Conservation (phyloP, 1,140 invertebrate genomes). For the Eumeta japonica region DNA sequence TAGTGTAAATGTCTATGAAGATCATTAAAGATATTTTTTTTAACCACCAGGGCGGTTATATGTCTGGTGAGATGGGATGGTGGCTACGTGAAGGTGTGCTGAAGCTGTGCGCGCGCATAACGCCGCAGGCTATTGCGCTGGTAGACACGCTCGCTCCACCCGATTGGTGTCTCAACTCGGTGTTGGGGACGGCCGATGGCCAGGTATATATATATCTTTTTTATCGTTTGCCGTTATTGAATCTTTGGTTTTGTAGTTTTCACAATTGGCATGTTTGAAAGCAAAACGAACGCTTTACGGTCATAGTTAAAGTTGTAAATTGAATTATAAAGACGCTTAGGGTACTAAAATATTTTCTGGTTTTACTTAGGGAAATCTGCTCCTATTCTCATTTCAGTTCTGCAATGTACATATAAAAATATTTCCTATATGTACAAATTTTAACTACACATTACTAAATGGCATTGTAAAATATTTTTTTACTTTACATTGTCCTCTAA, state of each 20-base stretch:
- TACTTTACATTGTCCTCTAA: too few species aligned
- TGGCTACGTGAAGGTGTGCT: constrained; percentile 61
- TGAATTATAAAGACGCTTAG: neutral
- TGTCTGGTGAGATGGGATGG: constrained; percentile 38
- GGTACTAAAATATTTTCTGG: too few species aligned
- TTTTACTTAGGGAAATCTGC: too few species aligned
- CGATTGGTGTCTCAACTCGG: constrained; percentile 82
- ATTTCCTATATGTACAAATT: too few species aligned
- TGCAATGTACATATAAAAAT: too few species aligned
- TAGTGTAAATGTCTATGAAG: neutral
- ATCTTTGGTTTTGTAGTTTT: neutral
- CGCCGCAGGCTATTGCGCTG: constrained; percentile 70
- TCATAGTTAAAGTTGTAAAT: neutral
- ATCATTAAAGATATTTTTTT: neutral
- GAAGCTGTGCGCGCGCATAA: constrained; percentile 62
- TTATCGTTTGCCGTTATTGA: neutral
- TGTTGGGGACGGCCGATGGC: constrained; percentile 77
- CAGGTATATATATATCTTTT: constrained; percentile 50
- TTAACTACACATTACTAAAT: too few species aligned
- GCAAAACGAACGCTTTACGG: neutral
- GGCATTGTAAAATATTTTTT: too few species aligned
- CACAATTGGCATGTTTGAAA: neutral
- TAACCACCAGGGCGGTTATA: constrained; percentile 48
- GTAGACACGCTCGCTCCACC: constrained; percentile 84
- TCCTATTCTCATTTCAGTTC: neutral